Conservation (phyloP, 2,888 invertebrate genomes). For the Pandemis cinnamomeana region DNA sequence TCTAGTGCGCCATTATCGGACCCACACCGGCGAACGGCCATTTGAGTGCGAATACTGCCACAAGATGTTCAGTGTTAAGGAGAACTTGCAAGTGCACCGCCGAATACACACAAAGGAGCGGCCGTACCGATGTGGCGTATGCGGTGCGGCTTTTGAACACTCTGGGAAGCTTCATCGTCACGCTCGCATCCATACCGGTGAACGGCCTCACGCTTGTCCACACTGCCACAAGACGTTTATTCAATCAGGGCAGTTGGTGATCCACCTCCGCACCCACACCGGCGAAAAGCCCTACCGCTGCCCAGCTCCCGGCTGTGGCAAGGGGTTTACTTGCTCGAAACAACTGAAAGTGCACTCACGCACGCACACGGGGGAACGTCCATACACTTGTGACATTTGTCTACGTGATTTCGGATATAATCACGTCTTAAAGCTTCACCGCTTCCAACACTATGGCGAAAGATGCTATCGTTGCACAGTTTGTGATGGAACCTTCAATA, state of each 20-base stretch:
- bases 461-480: slow-evolving; percentile 97
- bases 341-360: slow-evolving; percentile 96
- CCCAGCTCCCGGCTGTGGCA: slow-evolving; percentile 92
- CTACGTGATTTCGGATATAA: slow-evolving; percentile 96
- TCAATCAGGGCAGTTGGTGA: slow-evolving; percentile 95
- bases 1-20: slow-evolving; percentile 92
- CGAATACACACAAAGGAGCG: slow-evolving; percentile 96
- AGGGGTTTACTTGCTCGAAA: slow-evolving; percentile 96
- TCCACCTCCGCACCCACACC: slow-evolving; percentile 95
- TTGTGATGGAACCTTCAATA: slow-evolving; percentile 95
- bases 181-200: slow-evolving; percentile 95
- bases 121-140: slow-evolving; percentile 95
- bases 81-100: slow-evolving; percentile 94
- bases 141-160: slow-evolving; percentile 95
- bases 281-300: slow-evolving; percentile 93
- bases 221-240: slow-evolving; percentile 96
- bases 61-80: slow-evolving; percentile 96
- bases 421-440: slow-evolving; percentile 94
- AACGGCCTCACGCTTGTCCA: slow-evolving; percentile 94
- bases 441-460: slow-evolving; percentile 95
- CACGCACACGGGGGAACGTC: slow-evolving; percentile 96
- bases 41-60: slow-evolving; percentile 96
- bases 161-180: slow-evolving; percentile 95
- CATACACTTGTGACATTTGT: slow-evolving; percentile 96
- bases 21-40: slow-evolving; percentile 95